These are phyloP conservation scores for Drosophila percnosoma DNA, from an alignment of 2,888 invertebrate species.

Conservation along the genomic window DNA sequence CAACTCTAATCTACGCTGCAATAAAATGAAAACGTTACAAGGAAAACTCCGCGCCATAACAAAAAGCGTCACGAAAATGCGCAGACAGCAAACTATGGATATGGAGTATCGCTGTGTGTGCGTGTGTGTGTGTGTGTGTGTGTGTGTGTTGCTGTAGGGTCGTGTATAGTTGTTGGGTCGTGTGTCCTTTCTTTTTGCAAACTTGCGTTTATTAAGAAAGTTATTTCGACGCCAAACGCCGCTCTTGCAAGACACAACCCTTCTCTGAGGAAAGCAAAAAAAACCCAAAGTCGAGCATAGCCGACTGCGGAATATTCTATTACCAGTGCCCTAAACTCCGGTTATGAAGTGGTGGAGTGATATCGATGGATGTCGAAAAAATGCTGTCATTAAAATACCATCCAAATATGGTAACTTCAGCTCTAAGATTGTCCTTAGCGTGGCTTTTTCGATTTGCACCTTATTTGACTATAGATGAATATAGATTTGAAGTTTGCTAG, in stretches of 20 bases:
- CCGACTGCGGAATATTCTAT: background rate
- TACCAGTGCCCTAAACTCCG: background rate
- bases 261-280: conserved; percentile 1
- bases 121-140: background rate
- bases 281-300: background rate
- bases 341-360: too few relatives aligned
- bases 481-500: background rate
- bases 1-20: conserved; percentile 77
- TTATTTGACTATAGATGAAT: background rate
- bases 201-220: conserved; percentile 78
- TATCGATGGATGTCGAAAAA: background rate
- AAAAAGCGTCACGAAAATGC: conserved; percentile 72
- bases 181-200: conserved; percentile 61
- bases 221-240: conserved; percentile 65
- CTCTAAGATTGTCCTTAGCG: background rate
- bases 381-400: too few relatives aligned
- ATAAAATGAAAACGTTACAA: conserved; percentile 77
- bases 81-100: conserved; percentile 60
- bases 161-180: conserved; percentile 3
- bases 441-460: background rate
- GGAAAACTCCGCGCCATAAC: conserved; percentile 56
- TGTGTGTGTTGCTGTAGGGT: conserved; percentile 5
- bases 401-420: background rate
- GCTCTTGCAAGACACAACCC: conserved; percentile 40
- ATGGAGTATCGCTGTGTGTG: conserved; percentile 19